Percentiles rank a stretch among this genome's conserved stretches.
phyloP scores from a whole-genome alignment of 2,113 vertebrate species.

The Clarias gariepinus region DNA sequence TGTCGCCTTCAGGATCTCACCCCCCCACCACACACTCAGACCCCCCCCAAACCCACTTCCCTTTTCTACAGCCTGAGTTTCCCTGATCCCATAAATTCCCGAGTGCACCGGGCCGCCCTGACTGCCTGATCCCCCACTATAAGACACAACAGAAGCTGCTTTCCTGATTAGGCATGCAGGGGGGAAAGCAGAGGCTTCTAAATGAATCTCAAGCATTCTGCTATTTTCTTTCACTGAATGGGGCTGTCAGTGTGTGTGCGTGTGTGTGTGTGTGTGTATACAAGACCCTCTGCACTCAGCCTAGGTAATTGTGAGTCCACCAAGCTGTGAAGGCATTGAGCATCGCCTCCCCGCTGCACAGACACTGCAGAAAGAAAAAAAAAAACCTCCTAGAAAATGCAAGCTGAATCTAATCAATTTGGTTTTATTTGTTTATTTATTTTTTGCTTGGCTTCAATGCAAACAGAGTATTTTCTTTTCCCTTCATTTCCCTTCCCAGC shows the following conservation, averaged over 20 bases:
- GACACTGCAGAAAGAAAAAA: slow-evolving; percentile 7
- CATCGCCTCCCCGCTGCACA: slow-evolving; percentile 38
- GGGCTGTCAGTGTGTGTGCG: slow-evolving; percentile 10
- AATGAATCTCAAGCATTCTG: slow-evolving; percentile 53
- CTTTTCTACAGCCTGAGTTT: not conserved
- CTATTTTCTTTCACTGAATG: slow-evolving; percentile 37
- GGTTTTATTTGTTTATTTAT: slow-evolving; percentile 45
- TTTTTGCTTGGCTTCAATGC: slow-evolving; percentile 26
- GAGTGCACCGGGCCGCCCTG: slow-evolving; percentile 23
- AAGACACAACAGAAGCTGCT: slow-evolving; percentile 42
- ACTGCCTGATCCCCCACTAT: slow-evolving; percentile 22
- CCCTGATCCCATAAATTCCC: slow-evolving; percentile 42
- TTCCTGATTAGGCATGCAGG: slow-evolving; percentile 55
- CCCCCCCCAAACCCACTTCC: not conserved
- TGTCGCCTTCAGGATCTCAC: not conserved
- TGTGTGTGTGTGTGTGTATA: slow-evolving; percentile 21
- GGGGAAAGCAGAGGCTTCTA: slow-evolving; percentile 44
- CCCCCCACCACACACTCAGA: not conserved
- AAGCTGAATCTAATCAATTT: slow-evolving; percentile 48
- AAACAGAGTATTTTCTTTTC: slow-evolving; percentile 31
- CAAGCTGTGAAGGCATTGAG: slow-evolving; percentile 45
- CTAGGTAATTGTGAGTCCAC: slow-evolving; percentile 49
- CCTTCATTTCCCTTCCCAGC: not conserved
- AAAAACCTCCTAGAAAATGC: slow-evolving; percentile 16
- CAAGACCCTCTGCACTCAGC: slow-evolving; percentile 34